Conservation (phyloP, 2,113 vertebrate species). For the Urocolius indicus region DNA sequence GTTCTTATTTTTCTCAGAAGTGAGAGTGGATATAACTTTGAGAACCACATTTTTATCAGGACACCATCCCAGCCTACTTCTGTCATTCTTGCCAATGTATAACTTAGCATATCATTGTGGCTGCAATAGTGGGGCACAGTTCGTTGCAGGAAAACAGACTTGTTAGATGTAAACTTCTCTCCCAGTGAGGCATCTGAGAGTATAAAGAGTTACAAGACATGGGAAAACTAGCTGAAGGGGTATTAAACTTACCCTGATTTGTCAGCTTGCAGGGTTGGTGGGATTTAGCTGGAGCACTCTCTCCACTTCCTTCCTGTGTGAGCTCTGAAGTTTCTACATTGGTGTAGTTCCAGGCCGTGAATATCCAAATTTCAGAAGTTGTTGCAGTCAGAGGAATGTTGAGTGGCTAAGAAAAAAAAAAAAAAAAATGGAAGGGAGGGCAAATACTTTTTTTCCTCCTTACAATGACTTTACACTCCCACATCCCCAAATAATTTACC, state of each 20-base stretch:
- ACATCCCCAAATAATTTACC: neutral
- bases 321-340: neutral
- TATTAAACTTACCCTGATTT: neutral
- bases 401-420: neutral
- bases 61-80: neutral
- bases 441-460: rapidly evolving
- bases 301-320: neutral
- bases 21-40: neutral
- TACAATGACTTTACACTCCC: neutral
- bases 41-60: neutral
- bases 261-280: neutral
- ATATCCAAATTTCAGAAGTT: neutral
- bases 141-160: neutral
- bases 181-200: neutral
- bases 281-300: neutral
- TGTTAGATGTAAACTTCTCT: neutral
- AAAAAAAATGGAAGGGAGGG: too few species aligned
- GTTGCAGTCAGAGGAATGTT: neutral
- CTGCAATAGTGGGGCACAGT: neutral
- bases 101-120: rapidly evolving
- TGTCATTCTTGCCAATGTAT: neutral
- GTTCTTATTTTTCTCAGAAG: neutral
- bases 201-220: neutral
- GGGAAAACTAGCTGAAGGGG: neutral
- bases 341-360: neutral